Percentiles rank a stretch among this genome's conserved stretches.
phyloP scores from a whole-genome alignment of 2,113 vertebrate genomes.

The Danionella cerebrum region DNA sequence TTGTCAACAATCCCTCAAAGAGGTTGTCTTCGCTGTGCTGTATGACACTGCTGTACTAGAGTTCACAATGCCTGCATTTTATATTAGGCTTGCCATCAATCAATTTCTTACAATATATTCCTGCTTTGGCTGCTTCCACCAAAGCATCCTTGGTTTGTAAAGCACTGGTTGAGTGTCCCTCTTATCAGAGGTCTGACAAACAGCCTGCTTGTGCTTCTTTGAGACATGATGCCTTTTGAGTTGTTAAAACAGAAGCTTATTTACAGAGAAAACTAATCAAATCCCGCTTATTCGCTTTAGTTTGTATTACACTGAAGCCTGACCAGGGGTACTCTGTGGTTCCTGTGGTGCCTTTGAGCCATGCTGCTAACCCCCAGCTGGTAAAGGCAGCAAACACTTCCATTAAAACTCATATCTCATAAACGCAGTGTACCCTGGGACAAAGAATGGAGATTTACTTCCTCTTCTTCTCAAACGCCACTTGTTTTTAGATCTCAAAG shows the following conservation, averaged over 20 bases:
- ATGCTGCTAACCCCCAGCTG: constrained; percentile 1
- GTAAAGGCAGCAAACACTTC: constrained; percentile 11
- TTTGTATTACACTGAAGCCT: background rate
- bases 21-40: too few species aligned
- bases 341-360: background rate
- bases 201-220: background rate
- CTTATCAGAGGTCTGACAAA: background rate
- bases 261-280: background rate
- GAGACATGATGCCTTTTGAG: background rate
- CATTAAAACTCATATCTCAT: constrained; percentile 23
- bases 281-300: background rate
- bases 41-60: too few species aligned
- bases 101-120: background rate
- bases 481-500: background rate
- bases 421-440: constrained; percentile 2
- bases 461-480: constrained; percentile 17
- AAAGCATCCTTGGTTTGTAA: background rate
- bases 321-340: background rate
- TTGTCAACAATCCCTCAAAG: too few species aligned
- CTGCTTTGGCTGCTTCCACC: background rate
- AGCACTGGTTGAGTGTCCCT: background rate
- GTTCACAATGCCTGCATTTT: too few species aligned
- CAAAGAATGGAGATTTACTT: background rate
- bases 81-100: background rate
- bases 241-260: background rate